Base-by-base conservation (phyloP, 2,888 invertebrate species). In the Deilephila porcellus region DNA sequence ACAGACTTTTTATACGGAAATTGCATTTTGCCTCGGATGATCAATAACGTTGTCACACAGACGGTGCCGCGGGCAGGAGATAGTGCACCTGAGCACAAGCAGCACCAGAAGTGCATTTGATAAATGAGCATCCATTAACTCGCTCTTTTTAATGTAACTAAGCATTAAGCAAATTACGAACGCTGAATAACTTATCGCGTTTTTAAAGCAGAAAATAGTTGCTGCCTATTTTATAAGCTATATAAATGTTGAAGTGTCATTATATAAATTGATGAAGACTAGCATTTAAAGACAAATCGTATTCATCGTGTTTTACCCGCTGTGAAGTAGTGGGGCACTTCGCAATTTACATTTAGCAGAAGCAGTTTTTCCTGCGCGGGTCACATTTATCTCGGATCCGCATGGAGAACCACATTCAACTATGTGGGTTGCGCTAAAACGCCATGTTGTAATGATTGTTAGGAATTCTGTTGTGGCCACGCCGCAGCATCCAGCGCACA, bases 131-230 rank as follows among this genome's bases (percentile, higher is more conserved):
- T 2, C 19, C 32, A 37, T 64, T 64, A 32, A 20, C 64, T 37
- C 20, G 37, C 37, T 64, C 64, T 37, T n/a, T 20, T 52, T 20
- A 17, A 17, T 25, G 45, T 67, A 29, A 20, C 52, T 52, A 67
- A 64, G 67, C 67, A 45, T 25, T 52, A 17, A 45, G 45, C 67
- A 67, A 20, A 67, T 67, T 67, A 52, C 17, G 45, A 11, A 64
- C n/a, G 17, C n/a, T 45, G 37, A 37, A 45, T 64, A 64, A 64
- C 20, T 64, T 19, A 64, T 20, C 20, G 20, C 64, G 20, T 7
- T 20, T 45, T 5, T 37, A 11, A 64, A 64, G 37, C 34, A 64
- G 45, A 45, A 64, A 20, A 45, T 45, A 52, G 45, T 25, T 67
- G 17, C 14, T 17, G 45, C 25, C 25, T 8, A 11, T 6, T 52